Conservation (phyloP, 2,113 vertebrate species). For the Mirza zaza region DNA sequence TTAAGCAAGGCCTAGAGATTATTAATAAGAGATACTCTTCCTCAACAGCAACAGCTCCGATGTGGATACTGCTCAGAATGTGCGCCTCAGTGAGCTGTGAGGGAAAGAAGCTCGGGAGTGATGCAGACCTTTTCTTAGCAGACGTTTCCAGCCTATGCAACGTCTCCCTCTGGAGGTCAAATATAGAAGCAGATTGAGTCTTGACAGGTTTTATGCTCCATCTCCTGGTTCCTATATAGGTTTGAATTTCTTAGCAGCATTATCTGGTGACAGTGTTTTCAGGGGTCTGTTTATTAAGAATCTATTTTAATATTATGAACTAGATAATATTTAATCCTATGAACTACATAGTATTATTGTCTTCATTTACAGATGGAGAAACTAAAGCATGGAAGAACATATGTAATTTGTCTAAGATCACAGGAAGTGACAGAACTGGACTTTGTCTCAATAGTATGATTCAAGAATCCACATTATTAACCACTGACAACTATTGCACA, state of each 20-base stretch:
- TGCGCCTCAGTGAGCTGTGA: not conserved
- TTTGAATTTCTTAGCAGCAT: not conserved
- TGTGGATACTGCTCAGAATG: not conserved
- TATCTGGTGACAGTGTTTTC: not conserved
- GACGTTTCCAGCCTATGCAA: not conserved
- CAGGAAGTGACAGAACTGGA: not conserved
- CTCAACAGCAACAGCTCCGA: not conserved
- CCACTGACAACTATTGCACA: not conserved
- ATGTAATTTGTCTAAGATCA: not conserved
- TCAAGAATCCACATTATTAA: not conserved
- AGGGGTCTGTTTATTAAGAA: not conserved
- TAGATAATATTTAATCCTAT: not conserved
- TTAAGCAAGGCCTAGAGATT: not conserved
- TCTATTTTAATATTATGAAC: not conserved
- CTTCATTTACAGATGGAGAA: not conserved
- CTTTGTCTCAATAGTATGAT: not conserved
- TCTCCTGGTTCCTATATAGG: not conserved
- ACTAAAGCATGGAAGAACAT: not conserved
- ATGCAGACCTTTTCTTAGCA: not conserved
- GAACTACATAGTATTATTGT: not conserved
- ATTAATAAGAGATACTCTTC: not conserved
- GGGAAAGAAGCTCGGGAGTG: not conserved
- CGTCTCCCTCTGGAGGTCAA: conserved; percentile 20
- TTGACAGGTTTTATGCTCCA: not conserved
- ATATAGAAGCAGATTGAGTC: not conserved